A percentile compares a stretch with the other conserved stretches of the same genome.
Conservation (phyloP, 2,113 vertebrate genomes). For the Erinaceus europaeus region DNA sequence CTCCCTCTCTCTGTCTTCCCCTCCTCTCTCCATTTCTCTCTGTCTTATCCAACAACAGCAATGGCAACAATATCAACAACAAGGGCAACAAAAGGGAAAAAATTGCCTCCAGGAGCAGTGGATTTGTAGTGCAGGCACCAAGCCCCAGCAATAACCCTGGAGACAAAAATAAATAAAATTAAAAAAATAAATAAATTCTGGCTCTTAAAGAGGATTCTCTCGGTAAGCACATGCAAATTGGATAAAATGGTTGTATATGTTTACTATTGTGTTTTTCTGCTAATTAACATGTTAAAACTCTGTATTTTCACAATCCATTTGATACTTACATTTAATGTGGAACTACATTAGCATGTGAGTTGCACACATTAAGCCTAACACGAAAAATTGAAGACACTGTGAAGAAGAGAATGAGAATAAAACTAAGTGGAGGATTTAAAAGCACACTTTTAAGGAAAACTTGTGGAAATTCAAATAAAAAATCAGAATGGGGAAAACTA, state of each 20-base stretch:
- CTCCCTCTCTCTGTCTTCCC: too few relatives aligned
- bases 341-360: neutral
- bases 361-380: neutral
- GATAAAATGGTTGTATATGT: neutral
- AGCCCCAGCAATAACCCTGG: too few relatives aligned
- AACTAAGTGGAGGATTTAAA: neutral
- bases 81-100: too few relatives aligned
- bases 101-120: too few relatives aligned
- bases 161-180: too few relatives aligned
- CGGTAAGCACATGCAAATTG: neutral
- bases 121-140: too few relatives aligned
- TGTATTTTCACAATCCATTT: neutral
- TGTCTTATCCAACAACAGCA: too few relatives aligned
- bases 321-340: neutral
- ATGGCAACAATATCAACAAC: too few relatives aligned
- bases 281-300: neutral
- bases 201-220: neutral
- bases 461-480: conserved; percentile 9
- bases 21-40: too few relatives aligned
- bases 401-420: neutral
- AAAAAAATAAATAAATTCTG: too few relatives aligned
- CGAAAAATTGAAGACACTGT: neutral
- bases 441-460: neutral
- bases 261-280: neutral
- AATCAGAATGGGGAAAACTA: neutral